These are phyloP conservation scores for Eilema sororculum DNA, from an alignment of 2,888 invertebrate genomes.

Conservation along the genomic window DNA sequence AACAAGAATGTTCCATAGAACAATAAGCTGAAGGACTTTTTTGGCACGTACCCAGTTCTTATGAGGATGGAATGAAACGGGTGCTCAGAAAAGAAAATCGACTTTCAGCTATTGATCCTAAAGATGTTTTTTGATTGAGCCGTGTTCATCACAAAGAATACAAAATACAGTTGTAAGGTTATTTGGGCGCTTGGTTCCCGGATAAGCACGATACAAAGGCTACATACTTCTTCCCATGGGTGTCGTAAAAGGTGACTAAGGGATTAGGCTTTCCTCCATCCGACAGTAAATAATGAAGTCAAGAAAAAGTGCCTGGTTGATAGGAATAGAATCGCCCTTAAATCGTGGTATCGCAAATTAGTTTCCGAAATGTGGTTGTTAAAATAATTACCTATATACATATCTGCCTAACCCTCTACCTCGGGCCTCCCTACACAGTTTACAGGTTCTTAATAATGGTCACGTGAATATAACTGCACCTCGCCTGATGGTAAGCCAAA, in stretches of 20 bases:
- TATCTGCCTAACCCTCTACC: neutral
- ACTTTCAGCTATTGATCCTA: neutral
- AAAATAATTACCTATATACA: neutral
- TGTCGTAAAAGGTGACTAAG: conserved; percentile 1
- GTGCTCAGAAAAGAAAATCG: neutral
- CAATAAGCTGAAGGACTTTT: neutral
- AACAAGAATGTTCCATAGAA: neutral
- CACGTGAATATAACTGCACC: too few relatives aligned
- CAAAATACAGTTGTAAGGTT: neutral
- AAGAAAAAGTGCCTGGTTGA: neutral
- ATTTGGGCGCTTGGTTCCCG: conserved; percentile 2
- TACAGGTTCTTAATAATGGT: neutral
- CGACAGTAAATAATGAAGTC: neutral
- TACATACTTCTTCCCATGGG: neutral
- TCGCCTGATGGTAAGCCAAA: too few relatives aligned
- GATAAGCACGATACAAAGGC: neutral
- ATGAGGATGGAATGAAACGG: neutral
- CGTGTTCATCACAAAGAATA: neutral
- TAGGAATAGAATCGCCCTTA: neutral
- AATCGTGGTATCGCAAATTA: neutral
- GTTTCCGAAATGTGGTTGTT: neutral
- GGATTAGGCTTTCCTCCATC: neutral
- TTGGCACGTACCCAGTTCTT: neutral
- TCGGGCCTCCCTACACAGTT: neutral
- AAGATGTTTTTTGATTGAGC: neutral